These are phyloP conservation scores for Lepilemur ruficaudatus DNA, from an alignment of 2,797 vertebrate species.

Conservation along the genomic window DNA sequence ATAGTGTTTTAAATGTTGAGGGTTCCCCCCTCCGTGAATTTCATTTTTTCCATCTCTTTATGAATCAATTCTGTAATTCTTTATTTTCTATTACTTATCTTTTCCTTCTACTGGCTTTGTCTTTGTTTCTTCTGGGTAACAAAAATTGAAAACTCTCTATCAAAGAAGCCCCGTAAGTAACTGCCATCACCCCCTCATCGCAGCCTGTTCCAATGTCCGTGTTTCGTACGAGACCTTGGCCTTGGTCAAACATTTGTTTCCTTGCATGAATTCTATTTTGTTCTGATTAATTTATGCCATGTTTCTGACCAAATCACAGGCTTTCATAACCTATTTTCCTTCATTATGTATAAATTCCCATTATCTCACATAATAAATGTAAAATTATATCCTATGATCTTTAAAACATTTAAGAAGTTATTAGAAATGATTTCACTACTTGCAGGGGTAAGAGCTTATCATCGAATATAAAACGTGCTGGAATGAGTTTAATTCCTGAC, in stretches of 20 bases:
- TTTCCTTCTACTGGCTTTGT: not conserved
- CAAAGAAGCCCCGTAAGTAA: too few relatives aligned
- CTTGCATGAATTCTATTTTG: not conserved
- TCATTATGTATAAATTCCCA: not conserved
- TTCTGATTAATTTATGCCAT: not conserved
- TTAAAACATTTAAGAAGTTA: not conserved
- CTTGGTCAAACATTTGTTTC: not conserved
- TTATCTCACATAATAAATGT: not conserved
- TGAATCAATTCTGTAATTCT: not conserved
- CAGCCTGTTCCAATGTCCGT: too few relatives aligned
- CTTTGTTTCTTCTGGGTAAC: not conserved
- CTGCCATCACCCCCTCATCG: fast-evolving
- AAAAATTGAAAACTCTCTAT: not conserved
- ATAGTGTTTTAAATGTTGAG: not conserved
- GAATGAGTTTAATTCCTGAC: not conserved
- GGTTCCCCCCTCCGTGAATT: not conserved
- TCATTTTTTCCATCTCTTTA: not conserved
- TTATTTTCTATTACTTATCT: not conserved
- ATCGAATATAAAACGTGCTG: not conserved
- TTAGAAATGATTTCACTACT: not conserved
- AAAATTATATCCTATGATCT: not conserved
- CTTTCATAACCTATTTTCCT: not conserved
- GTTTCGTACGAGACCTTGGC: too few relatives aligned
- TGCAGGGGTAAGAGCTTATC: not conserved
- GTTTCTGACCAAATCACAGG: not conserved